Conservation (phyloP, 2,888 invertebrate genomes). For the Drosophila kanekoi region DNA sequence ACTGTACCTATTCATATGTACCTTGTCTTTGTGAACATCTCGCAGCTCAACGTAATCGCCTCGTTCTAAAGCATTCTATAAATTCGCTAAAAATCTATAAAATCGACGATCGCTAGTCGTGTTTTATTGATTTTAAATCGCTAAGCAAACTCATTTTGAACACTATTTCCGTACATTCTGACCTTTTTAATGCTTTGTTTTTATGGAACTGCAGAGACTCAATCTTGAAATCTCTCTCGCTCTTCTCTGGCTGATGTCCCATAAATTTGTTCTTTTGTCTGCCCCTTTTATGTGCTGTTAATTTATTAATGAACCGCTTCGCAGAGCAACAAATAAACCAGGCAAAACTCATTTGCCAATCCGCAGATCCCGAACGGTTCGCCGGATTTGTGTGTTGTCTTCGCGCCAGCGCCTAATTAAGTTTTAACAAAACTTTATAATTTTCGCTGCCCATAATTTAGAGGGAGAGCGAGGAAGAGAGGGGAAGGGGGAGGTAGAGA, state of each 20-base stretch:
- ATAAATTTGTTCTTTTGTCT: slow-evolving; percentile 60
- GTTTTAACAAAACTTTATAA: slow-evolving; percentile 78
- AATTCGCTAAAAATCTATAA: not conserved
- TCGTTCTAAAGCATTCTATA: not conserved
- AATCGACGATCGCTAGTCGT: slow-evolving; percentile 33
- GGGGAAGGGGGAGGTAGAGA: not conserved
- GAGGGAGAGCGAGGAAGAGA: not conserved
- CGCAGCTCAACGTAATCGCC: not conserved
- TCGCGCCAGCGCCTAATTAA: slow-evolving; percentile 64
- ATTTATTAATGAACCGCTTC: slow-evolving; percentile 75
- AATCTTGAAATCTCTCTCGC: slow-evolving; percentile 24
- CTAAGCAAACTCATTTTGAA: slow-evolving; percentile 45
- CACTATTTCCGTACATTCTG: slow-evolving; percentile 27
- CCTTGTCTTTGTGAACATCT: not conserved
- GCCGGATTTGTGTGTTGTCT: slow-evolving; percentile 40
- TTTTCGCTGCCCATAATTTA: slow-evolving; percentile 72
- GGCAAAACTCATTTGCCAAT: slow-evolving; percentile 51
- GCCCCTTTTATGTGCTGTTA: slow-evolving; percentile 61
- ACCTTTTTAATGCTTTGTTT: slow-evolving; percentile 28
- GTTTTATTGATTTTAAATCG: slow-evolving; percentile 69
- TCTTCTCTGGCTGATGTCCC: slow-evolving; percentile 28
- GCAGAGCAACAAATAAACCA: slow-evolving; percentile 37
- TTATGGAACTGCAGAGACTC: not conserved
- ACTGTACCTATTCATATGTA: no score
- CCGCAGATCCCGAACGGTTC: slow-evolving; percentile 36